Evolutionary conservation across 2,888 invertebrate genomes (phyloP).

Genomic region (Graphium colonna): DNA sequence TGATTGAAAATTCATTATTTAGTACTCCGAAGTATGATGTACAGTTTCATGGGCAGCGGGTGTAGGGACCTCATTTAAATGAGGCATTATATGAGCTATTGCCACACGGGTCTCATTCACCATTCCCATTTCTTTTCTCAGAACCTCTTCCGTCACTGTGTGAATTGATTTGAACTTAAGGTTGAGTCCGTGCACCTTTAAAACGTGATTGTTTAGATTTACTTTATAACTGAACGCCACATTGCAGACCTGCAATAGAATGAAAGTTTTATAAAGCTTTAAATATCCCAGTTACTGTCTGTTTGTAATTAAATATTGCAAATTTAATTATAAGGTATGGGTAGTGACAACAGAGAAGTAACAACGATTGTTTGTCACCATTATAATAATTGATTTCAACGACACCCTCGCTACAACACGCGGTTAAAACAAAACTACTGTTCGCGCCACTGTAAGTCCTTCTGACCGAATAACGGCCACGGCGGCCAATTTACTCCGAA

Average conservation of each 20-base stretch:
- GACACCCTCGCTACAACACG: too few species aligned
- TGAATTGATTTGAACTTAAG: constrained; percentile 75
- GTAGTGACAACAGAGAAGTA: too few species aligned
- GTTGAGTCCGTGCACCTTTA: constrained; percentile 70
- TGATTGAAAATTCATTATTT: too few species aligned
- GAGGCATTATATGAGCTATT: constrained; percentile 62
- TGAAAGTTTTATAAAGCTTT: background rate
- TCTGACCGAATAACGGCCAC: too few species aligned
- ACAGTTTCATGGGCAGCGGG: constrained; percentile 64
- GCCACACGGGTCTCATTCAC: constrained; percentile 54
- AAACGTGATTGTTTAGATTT: constrained; percentile 73
- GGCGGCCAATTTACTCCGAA: too few species aligned
- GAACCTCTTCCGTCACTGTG: constrained; percentile 65
- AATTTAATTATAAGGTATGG: too few species aligned
- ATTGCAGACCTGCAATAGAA: constrained; percentile 61
- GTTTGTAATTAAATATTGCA: too few species aligned
- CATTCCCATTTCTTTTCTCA: constrained; percentile 62
- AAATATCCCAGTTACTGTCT: too few species aligned
- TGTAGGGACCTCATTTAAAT: constrained; percentile 52
- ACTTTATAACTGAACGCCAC: constrained; percentile 76
- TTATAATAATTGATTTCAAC: too few species aligned
- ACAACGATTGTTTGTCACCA: too few species aligned
- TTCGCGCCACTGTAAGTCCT: too few species aligned
- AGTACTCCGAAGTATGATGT: constrained; percentile 37
- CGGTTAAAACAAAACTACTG: too few species aligned